Base-by-base conservation (phyloP, 1,140 invertebrate species). In the Sinella curviseta region DNA sequence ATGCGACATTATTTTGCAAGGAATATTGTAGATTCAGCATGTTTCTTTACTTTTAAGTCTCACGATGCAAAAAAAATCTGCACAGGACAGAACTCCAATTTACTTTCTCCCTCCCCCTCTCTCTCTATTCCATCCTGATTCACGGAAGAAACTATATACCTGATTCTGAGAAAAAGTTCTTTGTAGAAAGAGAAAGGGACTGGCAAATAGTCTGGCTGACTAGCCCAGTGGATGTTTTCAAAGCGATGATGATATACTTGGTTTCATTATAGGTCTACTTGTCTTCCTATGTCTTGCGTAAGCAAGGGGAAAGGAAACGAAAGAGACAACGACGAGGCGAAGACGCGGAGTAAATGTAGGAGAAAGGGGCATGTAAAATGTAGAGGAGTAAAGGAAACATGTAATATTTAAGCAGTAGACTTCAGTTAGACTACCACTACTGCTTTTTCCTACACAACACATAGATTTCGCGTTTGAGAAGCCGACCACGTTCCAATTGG, bases 401-500 rank as follows among this genome's bases (percentile, higher is more conserved):
- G n/a, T n/a, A n/a, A n/a, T n/a, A n/a, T n/a, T n/a, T n/a, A n/a
- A n/a, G 55, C 55, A 60, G 14, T 3, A 12, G 8, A 60, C 24
- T 14, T 3, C 14, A 26, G n/a, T n/a, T n/a, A n/a, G n/a, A n/a
- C n/a, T n/a, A n/a, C n/a, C n/a, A n/a, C n/a, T n/a, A n/a, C n/a
- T n/a, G n/a, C n/a, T n/a, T n/a, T n/a, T n/a, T n/a, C n/a, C n/a
- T n/a, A n/a, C n/a, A n/a, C n/a, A n/a, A n/a, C n/a, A n/a, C n/a
- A n/a, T n/a, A n/a, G n/a, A n/a, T n/a, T n/a, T n/a, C n/a, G n/a
- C n/a, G n/a, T n/a, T n/a, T n/a, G n/a, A n/a, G n/a, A n/a, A n/a
- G n/a, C 55, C 55, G 55, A 60, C 55, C 55, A 60, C 55, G 55
- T 60, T 60, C 24, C 55, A 60, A 60, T 60, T 60, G 55, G 14